Evolutionary conservation across 1,140 invertebrate species (phyloP), one percentile per base, ranked within the genome.

Genomic region (Drosophila sturtevanti): DNA sequence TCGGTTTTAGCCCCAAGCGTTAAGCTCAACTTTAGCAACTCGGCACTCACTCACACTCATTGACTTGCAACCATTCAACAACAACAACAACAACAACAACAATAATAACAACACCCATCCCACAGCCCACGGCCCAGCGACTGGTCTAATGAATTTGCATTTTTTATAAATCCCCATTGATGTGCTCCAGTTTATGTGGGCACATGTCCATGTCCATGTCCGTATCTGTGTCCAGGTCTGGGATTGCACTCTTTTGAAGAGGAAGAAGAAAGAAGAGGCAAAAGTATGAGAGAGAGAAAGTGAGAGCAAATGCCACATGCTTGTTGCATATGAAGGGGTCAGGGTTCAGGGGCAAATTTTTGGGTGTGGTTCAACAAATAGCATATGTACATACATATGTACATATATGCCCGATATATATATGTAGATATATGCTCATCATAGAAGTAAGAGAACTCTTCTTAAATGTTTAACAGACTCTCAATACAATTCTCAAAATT

Each of bases 101-200:
- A n/a, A n/a, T n/a, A n/a, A n/a, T 54, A 24, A n/a, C 59, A 35
- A 31, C 12, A 37, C 22, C 60, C 31, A 41, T 14, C 37, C 64
- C 24, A 6, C 41, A 16, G 14, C 38, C 14, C 7, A 21, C 9
- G 16, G 16, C 9, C 41, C 41, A 48, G 41, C 41, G 67, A 62
- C 64, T 71, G 75, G 63, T 87, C 79, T 87, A 87, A 87, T 87
- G 82, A 87, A 87, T 87, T 82, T 87, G 82, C 82, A 87, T 87
- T 87, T 87, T 87, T 87, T 87, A 87, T 87, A 89, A 87, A 89
- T 87, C 82, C 82, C 82, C 84, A 87, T 87, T 87, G 82, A 87
- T 89, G 82, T 79, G 82, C 84, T 77, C 82, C 64, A 87, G 65
- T 87, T 87, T 65, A 6, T 31, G 27, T 31, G 27, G 27, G 27